phyloP scores from a whole-genome alignment of 2,888 invertebrate species.

The Cheilosia pagana region DNA sequence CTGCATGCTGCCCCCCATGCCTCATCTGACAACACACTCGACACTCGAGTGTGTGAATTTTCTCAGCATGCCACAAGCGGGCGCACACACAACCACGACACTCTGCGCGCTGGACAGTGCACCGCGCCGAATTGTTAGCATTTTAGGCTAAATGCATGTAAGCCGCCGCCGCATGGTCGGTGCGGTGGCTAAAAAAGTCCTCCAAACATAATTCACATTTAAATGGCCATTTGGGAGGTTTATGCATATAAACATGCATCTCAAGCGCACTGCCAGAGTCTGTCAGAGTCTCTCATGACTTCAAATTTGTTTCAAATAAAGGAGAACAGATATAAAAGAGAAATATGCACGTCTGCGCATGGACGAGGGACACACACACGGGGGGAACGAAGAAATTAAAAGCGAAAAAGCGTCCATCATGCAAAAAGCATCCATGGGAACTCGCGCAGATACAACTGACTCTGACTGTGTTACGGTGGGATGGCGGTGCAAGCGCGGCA shows the following conservation, averaged over 20 bases:
- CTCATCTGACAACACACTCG: slow-evolving; percentile 47
- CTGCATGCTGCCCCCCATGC: slow-evolving; percentile 2
- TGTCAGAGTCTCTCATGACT: slow-evolving; percentile 36
- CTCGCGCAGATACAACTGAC: slow-evolving; percentile 60
- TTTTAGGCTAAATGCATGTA: slow-evolving; percentile 59
- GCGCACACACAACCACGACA: neutral
- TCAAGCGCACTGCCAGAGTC: slow-evolving; percentile 24
- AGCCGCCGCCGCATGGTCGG: slow-evolving; percentile 29
- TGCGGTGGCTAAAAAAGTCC: slow-evolving; percentile 32
- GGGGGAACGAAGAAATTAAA: slow-evolving; percentile 31
- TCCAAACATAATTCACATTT: slow-evolving; percentile 71
- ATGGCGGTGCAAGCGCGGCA: slow-evolving; percentile 10
- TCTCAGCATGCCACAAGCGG: slow-evolving; percentile 34
- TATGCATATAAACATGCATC: slow-evolving; percentile 74
- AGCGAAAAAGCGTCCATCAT: slow-evolving; percentile 69
- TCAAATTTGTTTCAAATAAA: slow-evolving; percentile 62
- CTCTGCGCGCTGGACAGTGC: neutral
- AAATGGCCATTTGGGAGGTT: slow-evolving; percentile 67
- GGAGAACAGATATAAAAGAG: slow-evolving; percentile 2
- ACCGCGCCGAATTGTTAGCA: slow-evolving; percentile 57
- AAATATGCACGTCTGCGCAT: neutral
- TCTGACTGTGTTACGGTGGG: slow-evolving; percentile 17
- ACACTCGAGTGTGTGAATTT: slow-evolving; percentile 65
- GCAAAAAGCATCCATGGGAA: slow-evolving; percentile 74
- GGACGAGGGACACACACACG: slow-evolving; percentile 2